Evolutionary conservation across 2,797 vertebrate genomes (phyloP), one percentile per base, ranked within the genome.

Genomic region (Periophthalmus magnuspinnatus): DNA sequence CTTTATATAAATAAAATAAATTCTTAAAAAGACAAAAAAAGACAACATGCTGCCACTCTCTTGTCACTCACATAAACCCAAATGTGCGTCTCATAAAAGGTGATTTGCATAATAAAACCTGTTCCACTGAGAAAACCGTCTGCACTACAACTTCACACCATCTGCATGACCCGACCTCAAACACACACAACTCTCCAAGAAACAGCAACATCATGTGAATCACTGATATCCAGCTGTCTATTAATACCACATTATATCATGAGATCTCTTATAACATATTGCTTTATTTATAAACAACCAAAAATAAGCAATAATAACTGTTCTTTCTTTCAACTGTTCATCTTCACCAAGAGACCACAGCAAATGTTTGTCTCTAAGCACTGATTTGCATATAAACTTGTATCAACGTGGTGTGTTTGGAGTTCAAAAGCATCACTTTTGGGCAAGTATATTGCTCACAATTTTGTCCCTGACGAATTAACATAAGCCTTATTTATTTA

Each of bases 41-140:
- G 10, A 16, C 13, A 63, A 16, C 24, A 48, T 48, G 61, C 67
- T 69, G 69, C 62, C 47, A 55, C 67, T 11, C 69, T 41, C 70
- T 34, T 65, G 41, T 57, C 68, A 56, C 69, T 67, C 74, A 70
- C 69, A 77, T 62, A 65, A 59, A 14, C 69, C 47, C 71, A 82
- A 83, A 76, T 81, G 85, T 63, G 81, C 90, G 81, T 91, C 90
- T 90, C 88, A 89, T 90, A 83, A 92, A 91, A 87, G 87, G 86
- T 76, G 68, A 93, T 93, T 93, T 92, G 91, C 91, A 93, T 92
- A 89, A 93, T 91, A 93, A 93, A 92, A 91, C 84, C 90, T 89
- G 90, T 91, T 91, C 91, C 91, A 93, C 89, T 91, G 89, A 90
- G 90, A 87, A 90, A 91, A 92, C 90, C 90, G 88, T 91, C 91